Conservation (phyloP, 2,113 vertebrate species). For the Tetrao urogallus region DNA sequence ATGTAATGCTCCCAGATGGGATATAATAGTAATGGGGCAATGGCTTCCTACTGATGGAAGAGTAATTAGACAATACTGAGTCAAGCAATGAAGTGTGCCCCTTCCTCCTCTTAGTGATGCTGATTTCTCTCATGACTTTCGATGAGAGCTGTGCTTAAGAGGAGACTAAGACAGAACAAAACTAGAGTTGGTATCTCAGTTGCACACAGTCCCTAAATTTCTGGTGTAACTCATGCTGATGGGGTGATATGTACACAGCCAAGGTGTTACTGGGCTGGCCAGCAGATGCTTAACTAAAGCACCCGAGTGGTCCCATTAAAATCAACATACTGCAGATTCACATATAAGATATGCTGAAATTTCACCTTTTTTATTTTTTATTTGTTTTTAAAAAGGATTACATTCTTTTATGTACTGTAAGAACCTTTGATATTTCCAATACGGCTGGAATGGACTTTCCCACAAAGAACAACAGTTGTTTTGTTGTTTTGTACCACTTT, state of each 20-base stretch:
- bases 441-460: neutral
- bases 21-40: neutral
- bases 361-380: neutral
- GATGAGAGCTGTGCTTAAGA: neutral
- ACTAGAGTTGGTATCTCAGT: rapidly evolving
- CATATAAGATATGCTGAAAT: neutral
- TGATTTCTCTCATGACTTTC: neutral
- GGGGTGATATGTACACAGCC: neutral
- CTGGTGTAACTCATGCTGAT: neutral
- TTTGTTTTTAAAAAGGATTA: neutral
- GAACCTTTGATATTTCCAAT: neutral
- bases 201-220: neutral
- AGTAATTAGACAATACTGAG: neutral
- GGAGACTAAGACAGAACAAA: neutral
- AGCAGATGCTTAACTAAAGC: neutral
- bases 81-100: neutral
- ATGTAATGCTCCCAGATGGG: neutral
- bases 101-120: neutral
- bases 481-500: neutral
- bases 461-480: rapidly evolving
- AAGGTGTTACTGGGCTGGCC: too few species aligned
- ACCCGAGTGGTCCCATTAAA: neutral
- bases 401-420: neutral
- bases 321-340: neutral
- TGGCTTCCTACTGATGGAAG: neutral